Evolutionary conservation across 2,888 invertebrate species (phyloP).

Genomic region (Cephus pygmeus): DNA sequence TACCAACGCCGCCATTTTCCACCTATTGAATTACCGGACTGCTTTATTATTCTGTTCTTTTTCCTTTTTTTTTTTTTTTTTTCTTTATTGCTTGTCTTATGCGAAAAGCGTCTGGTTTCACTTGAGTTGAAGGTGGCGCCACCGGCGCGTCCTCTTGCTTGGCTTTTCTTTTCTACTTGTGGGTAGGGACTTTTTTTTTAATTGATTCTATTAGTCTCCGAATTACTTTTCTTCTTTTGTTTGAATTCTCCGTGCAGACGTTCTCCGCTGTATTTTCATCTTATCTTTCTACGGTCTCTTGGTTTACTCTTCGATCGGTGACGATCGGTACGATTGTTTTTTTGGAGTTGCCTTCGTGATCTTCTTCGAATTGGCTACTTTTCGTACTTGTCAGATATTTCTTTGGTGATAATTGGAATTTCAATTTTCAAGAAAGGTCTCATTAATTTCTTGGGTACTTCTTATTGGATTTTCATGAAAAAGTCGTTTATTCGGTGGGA

Average conservation of each 20-base stretch:
- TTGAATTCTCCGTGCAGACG: not conserved
- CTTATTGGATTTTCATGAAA: not conserved
- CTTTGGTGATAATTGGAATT: not conserved
- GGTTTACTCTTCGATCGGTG: not conserved
- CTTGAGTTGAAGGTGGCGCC: not conserved
- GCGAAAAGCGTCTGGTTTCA: not conserved
- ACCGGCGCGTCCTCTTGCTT: not conserved
- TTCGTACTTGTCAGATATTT: not conserved
- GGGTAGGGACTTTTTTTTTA: not conserved
- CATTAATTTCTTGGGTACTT: not conserved
- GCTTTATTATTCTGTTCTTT: not conserved
- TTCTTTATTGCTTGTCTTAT: not conserved
- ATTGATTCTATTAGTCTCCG: conserved; percentile 13
- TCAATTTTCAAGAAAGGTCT: not conserved
- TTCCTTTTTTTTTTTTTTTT: not conserved
- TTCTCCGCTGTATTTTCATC: not conserved
- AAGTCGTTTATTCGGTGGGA: not conserved
- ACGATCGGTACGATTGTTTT: not conserved
- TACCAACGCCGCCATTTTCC: not conserved
- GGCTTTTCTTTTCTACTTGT: not conserved
- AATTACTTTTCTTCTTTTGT: not conserved
- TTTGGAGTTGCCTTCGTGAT: not conserved
- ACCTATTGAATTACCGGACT: not conserved
- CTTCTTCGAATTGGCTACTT: not conserved
- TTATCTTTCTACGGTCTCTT: not conserved